Evolutionary conservation across 1,140 invertebrate genomes (phyloP), one percentile per base, ranked within the genome.

Genomic region (Eumeta japonica): DNA sequence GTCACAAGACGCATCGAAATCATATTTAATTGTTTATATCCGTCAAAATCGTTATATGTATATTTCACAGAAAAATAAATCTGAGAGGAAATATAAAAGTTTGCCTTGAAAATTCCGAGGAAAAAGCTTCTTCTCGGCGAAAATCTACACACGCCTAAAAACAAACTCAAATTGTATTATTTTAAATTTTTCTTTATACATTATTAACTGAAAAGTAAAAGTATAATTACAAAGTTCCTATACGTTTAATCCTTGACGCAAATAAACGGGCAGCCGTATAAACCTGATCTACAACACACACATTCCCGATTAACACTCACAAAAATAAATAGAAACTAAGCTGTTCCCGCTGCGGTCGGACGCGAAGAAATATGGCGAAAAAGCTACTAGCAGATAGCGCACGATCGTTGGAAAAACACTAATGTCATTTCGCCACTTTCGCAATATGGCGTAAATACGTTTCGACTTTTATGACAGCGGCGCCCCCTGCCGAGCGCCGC

Each of bases 391-490:
- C n/a, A 24, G n/a, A n/a, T 7, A 7, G n/a, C 20, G n/a, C 5
- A 24, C n/a, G 5, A 7, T n/a, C n/a, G n/a, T 24, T 24, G 20
- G 5, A 24, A n/a, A 24, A 24, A 24, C n/a, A 24, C 20, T 24
- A 24, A 24, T 58, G 45, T 57, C 39, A 11, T 33, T 39, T 33
- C 27, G 18, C 48, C 52, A 52, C 38, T 53, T 41, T 51, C 50
- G 44, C 49, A 58, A 53, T 53, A 56, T 49, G 49, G 58, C 58
- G 55, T 66, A 66, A 67, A 72, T 67, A 62, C 54, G 56, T 56
- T 54, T 55, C 55, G 61, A 62, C 51, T 50, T 70, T 70, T 66
- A 73, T 62, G 62, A 62, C 62, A 58, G 52, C 37, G 48, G 51
- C 55, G 53, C 65, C 64, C 68, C 64, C 65, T 42, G 45, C 44